These are phyloP conservation scores for Clarias pachynema DNA, from an alignment of 2,797 vertebrate genomes.

Conservation along the genomic window DNA sequence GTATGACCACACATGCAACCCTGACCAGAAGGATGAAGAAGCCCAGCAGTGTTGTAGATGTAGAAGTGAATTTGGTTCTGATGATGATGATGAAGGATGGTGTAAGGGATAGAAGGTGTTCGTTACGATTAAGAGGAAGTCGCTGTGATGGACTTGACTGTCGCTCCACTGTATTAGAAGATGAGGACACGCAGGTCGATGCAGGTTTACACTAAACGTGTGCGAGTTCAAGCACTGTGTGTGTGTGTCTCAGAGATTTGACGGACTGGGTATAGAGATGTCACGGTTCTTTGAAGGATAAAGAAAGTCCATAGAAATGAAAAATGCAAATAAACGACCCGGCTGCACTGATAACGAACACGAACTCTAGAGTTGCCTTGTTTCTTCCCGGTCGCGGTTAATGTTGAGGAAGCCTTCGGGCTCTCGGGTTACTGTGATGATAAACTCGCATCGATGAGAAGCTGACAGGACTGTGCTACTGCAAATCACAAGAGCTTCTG, in stretches of 20 bases:
- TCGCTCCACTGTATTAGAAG: background rate
- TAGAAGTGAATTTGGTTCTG: background rate
- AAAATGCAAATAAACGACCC: background rate
- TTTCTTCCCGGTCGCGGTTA: constrained; percentile 7
- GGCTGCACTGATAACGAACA: constrained; percentile 22
- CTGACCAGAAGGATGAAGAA: background rate
- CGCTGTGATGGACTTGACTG: constrained; percentile 14
- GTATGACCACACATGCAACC: background rate
- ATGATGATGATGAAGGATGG: background rate
- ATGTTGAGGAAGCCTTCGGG: constrained; percentile 20
- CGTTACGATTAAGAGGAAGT: constrained; percentile 21
- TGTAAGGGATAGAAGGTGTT: background rate
- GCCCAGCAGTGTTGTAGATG: background rate
- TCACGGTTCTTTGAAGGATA: constrained; percentile 16
- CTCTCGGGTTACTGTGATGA: constrained; percentile 26
- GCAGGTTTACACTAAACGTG: background rate
- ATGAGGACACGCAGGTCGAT: constrained; percentile 8
- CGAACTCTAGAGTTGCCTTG: constrained; percentile 20
- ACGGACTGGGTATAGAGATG: constrained; percentile 11
- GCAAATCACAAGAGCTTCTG: constrained; percentile 43
- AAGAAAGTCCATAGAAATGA: background rate
- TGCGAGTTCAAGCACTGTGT: background rate
- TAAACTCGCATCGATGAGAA: constrained; percentile 5
- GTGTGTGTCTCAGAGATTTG: background rate
- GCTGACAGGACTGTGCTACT: constrained; percentile 39